Evolutionary conservation across 2,888 invertebrate species (phyloP), one percentile per base, ranked within the genome.

Genomic region (Synanthedon myopaeformis): DNA sequence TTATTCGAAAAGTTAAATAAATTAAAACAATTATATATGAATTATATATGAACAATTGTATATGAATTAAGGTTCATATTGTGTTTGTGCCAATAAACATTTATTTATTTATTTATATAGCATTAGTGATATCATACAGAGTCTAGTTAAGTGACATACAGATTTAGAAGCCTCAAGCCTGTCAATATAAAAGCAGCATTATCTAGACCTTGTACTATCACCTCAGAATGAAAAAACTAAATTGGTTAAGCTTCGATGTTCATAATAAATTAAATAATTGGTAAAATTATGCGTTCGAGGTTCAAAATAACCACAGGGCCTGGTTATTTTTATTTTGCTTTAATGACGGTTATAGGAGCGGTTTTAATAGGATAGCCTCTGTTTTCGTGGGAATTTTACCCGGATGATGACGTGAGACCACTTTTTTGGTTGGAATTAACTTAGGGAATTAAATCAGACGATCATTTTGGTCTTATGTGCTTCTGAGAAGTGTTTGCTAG

Each of bases 301-400:
- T 71, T 70, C 69, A 63, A 74, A 73, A 77, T 82, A 79, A 82
- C 79, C 70, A 77, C 66, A 63, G 72, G 67, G 66, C 61, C 61
- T 61, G 59, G 69, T 70, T 74, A 71, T 79, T 75, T 35, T 80
- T 77, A 76, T 81, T 81, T 79, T 72, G 62, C 67, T 64, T 71
- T 82, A 83, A 84, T 83, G 73, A 83, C 79, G 77, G 78, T 74
- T 68, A 77, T 79, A 71, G 71, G 71, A 74, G 62, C 61, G 59
- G 58, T 58, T 75, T 73, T 81, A 81, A 82, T 82, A 79, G 71
- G 70, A 65, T 71, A 57, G 60, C 67, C 70, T 65, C 71, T 64
- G 65, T 68, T 53, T 71, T 71, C 79, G 82, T 82, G 84, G 79
- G 82, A 82, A 82, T 66, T 55, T 58, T 56, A 61, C 13, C 45